A percentile compares a stretch with the other conserved stretches of the same genome.
Evolutionary conservation across 1,140 invertebrate genomes (phyloP).

Genomic region (Alviniconcha marisindica): DNA sequence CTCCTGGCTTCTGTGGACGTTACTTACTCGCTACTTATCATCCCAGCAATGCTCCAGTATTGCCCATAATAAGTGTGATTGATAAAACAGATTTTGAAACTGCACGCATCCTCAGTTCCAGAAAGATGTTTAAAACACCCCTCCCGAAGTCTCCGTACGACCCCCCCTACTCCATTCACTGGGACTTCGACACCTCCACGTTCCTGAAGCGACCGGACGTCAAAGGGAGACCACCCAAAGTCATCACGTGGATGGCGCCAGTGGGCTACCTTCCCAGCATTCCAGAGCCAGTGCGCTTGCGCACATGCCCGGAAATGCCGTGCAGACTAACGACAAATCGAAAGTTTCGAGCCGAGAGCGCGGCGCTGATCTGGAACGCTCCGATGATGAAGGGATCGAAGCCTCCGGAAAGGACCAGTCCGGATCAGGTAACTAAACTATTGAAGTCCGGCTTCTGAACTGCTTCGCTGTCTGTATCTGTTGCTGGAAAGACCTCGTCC

Average conservation of each 20-base stretch:
- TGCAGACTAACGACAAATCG: not conserved
- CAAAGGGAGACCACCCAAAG: not conserved
- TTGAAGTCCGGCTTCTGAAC: too few relatives aligned
- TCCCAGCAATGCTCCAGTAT: too few relatives aligned
- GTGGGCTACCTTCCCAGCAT: too few relatives aligned
- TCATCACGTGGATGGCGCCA: not conserved
- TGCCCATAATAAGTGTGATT: too few relatives aligned
- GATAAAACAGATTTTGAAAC: too few relatives aligned
- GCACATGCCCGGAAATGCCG: conserved; percentile 12
- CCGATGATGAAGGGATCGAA: not conserved
- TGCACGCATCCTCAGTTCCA: not conserved
- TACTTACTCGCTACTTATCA: too few relatives aligned
- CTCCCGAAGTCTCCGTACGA: not conserved
- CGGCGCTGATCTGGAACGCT: not conserved
- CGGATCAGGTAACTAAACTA: not conserved
- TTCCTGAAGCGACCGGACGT: not conserved
- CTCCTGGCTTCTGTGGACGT: too few relatives aligned
- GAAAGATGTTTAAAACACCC: not conserved
- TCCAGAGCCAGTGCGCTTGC: conserved; percentile 2
- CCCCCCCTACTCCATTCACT: not conserved
- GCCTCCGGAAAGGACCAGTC: not conserved
- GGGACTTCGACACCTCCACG: not conserved
- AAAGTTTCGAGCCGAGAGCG: not conserved
- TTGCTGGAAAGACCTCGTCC: too few relatives aligned
- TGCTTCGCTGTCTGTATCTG: too few relatives aligned